Base-by-base conservation (phyloP, 2,797 vertebrate genomes). In the Distichodus sexfasciatus region DNA sequence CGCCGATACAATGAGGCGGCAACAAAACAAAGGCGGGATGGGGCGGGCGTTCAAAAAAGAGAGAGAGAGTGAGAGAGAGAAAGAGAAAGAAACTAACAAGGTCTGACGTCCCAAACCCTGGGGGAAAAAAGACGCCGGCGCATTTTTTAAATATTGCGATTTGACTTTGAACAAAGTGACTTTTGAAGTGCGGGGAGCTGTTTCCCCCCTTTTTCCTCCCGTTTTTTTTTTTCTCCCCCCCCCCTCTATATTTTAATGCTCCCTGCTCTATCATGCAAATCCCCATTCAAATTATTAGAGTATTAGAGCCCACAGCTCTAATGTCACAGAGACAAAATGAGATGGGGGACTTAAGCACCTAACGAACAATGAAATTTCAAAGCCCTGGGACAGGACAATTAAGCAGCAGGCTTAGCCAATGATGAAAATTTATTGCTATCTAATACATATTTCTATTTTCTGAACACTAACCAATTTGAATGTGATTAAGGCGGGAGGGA, bases 401-500 rank as follows among this genome's bases (percentile, higher is more conserved):
- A 98, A 98, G 96, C 96, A 97, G 95, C 95, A 94, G 96, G 96
- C 96, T 99, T 99, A 99, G 96, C 95, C 95, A 96, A 96, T 97
- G 95, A 98, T 96, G 97, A 96, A 99, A 99, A 99, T 99, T 94
- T 98, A 98, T 98, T 98, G 97, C 97, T 97, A 98, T 99, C 96
- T 98, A 99, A 99, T 98, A 97, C 97, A 98, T 98, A 98, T 96
- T 98, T 98, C 96, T 98, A 98, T 98, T 98, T 98, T 98, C 96
- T 97, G 96, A 98, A 98, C 95, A 98, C 96, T 98, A 98, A 98
- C 96, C 96, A 98, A 98, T 98, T 98, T 98, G 95, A 98, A 98
- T 98, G 96, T 98, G 96, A 98, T 98, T 98, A 98, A 98, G 95
- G 94, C 93, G 94, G 88, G 88, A 81, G 58, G 59, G 76, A 21